Evolutionary conservation across 2,113 vertebrate species (phyloP).

Genomic region (Parotia lawesii): DNA sequence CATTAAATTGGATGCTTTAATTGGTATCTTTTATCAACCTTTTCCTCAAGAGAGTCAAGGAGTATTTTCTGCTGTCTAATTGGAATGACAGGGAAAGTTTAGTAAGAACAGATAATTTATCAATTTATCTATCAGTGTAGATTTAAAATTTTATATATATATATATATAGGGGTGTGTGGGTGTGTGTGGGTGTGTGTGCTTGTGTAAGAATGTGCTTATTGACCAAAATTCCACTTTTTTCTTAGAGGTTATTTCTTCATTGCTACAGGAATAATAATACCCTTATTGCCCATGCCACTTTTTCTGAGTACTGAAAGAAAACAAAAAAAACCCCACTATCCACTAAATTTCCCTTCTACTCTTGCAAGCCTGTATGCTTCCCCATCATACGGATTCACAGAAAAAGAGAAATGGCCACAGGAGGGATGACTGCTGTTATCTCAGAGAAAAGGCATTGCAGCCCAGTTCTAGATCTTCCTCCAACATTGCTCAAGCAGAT

Average conservation of each 20-base stretch:
- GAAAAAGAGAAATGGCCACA: background rate
- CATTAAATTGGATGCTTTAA: background rate
- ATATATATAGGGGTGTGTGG: too few species aligned
- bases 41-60: background rate
- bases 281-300: background rate
- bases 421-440: background rate
- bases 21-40: background rate
- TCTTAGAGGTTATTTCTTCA: background rate
- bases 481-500: background rate
- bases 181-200: accelerated
- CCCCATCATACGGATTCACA: background rate
- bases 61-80: background rate
- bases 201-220: background rate
- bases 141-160: background rate
- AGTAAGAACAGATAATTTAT: background rate
- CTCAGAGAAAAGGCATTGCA: background rate
- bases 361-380: background rate
- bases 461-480: background rate
- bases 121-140: background rate
- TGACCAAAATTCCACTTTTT: background rate
- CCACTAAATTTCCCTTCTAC: background rate
- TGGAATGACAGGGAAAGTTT: background rate
- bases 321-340: background rate
- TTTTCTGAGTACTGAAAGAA: background rate
- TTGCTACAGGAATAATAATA: background rate